Conservation (phyloP, 2,113 vertebrate genomes). For the Paramormyrops kingsleyae region DNA sequence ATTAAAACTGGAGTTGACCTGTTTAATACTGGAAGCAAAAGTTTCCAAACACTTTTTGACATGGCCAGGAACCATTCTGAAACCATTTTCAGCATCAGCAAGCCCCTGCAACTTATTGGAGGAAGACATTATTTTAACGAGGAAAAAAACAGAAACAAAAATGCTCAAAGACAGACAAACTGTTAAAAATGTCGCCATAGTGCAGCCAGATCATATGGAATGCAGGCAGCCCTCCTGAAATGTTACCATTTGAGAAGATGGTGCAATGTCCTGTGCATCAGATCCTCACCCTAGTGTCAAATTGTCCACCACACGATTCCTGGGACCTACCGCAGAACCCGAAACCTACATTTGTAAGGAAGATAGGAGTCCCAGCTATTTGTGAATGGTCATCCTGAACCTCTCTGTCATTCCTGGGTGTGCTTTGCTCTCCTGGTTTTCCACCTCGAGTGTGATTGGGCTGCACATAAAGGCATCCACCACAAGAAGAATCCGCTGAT, state of each 20-base stretch:
- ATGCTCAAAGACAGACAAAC: neutral
- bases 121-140: neutral
- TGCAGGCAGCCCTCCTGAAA: neutral
- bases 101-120: neutral
- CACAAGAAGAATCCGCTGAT: neutral
- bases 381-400: neutral
- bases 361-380: neutral
- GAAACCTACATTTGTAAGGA: neutral
- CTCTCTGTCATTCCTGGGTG: neutral
- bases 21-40: neutral
- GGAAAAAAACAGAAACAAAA: neutral
- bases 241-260: neutral
- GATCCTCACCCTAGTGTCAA: neutral
- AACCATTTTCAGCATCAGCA: neutral
- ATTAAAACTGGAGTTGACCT: neutral
- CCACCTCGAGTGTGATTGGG: neutral
- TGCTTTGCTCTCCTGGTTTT: neutral
- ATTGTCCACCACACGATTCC: neutral
- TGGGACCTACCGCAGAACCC: neutral
- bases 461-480: neutral
- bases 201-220: neutral
- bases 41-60: neutral
- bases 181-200: neutral
- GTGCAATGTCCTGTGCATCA: neutral
- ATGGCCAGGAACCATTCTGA: neutral